These are phyloP conservation scores for Lipotes vexillifer DNA, from an alignment of 2,113 vertebrate species.

Conservation along the genomic window DNA sequence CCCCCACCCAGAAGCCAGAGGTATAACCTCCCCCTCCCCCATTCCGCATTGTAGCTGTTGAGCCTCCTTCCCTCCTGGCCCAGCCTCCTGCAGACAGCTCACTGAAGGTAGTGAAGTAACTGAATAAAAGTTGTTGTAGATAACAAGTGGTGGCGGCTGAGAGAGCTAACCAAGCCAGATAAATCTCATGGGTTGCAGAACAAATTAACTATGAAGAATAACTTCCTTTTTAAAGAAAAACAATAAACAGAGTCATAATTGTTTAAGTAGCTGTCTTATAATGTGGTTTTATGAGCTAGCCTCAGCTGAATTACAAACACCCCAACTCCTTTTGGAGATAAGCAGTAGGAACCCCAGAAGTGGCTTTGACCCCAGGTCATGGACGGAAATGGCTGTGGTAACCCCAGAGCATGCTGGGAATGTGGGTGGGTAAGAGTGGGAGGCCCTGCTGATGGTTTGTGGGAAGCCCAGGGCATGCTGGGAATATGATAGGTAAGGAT, in stretches of 20 bases:
- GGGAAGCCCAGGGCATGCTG: not conserved
- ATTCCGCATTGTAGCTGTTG: not conserved
- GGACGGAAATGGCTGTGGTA: not conserved
- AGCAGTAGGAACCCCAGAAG: not conserved
- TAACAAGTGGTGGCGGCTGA: accelerated
- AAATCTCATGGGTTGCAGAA: not conserved
- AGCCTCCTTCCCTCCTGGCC: not conserved
- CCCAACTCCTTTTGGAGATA: not conserved
- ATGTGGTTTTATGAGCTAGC: not conserved
- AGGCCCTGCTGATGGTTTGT: not conserved
- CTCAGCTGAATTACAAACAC: not conserved
- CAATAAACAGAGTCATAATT: constrained; percentile 7
- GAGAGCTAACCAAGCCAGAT: not conserved
- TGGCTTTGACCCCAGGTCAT: not conserved
- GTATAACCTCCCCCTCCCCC: too few species aligned
- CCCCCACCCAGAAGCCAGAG: accelerated
- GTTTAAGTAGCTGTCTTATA: constrained; percentile 28
- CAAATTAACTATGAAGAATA: constrained; percentile 41
- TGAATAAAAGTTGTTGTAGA: not conserved
- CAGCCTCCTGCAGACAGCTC: not conserved
- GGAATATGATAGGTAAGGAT: not conserved
- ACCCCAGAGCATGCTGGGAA: not conserved
- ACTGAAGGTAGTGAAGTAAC: not conserved
- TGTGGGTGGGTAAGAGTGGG: not conserved
- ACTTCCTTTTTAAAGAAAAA: constrained; percentile 23